A percentile compares a stretch with the other conserved stretches of the same genome.
These are phyloP conservation scores for Scaptomyza reducta DNA, from an alignment of 2,888 invertebrate species.

Conservation along the genomic window DNA sequence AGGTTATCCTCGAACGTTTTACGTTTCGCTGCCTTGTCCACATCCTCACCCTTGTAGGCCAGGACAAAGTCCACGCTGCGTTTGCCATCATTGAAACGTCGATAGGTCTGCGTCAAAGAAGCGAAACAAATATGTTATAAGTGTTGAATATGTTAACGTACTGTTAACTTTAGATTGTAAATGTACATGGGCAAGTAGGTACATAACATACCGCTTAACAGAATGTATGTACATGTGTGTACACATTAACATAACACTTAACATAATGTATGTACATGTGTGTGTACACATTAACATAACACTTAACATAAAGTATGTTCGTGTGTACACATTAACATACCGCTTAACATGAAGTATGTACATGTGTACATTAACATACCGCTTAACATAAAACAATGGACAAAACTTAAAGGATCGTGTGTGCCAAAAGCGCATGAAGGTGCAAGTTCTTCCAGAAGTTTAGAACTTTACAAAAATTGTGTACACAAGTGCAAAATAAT, in stretches of 20 bases:
- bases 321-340: background rate
- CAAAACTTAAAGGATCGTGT: constrained; percentile 10
- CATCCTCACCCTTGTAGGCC: constrained; percentile 85
- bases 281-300: background rate
- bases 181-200: too few species aligned
- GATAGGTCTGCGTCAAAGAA: constrained; percentile 84
- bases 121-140: constrained; percentile 1
- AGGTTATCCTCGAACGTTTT: constrained; percentile 87
- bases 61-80: constrained; percentile 87
- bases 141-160: background rate
- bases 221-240: too few species aligned
- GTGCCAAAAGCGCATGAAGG: constrained; percentile 36
- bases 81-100: constrained; percentile 85
- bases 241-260: background rate
- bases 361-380: too few species aligned
- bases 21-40: constrained; percentile 73
- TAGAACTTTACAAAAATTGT: background rate
- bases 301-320: too few species aligned
- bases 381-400: background rate
- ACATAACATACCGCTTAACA: too few species aligned
- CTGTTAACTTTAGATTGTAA: background rate
- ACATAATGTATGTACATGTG: too few species aligned
- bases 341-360: too few species aligned
- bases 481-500: background rate
- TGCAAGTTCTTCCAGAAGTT: constrained; percentile 25